Conservation (phyloP, 2,113 vertebrate species). For the Calidris pugnax region DNA sequence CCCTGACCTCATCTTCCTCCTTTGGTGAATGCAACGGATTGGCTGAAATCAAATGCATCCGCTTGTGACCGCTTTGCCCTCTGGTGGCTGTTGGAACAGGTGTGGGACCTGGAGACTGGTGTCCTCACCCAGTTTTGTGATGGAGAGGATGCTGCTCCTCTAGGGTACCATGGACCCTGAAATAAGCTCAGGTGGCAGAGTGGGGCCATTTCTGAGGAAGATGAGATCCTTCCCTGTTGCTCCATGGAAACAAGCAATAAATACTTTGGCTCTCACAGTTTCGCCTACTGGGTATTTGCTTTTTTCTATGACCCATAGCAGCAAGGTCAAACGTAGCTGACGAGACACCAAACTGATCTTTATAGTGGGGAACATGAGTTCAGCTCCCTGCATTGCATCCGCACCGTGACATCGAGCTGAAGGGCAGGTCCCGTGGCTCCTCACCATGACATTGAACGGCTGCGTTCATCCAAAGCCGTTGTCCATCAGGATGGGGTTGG, state of each 20-base stretch:
- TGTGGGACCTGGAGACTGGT: not conserved
- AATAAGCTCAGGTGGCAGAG: not conserved
- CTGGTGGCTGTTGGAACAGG: not conserved
- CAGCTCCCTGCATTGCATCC: not conserved
- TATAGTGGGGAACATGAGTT: accelerated
- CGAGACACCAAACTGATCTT: accelerated
- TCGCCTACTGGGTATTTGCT: not conserved
- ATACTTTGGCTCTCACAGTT: not conserved
- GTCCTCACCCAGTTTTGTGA: not conserved
- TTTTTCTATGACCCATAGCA: not conserved
- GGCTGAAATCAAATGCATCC: accelerated
- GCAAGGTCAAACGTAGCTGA: not conserved
- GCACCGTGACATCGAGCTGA: accelerated
- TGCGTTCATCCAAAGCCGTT: accelerated
- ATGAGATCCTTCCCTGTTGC: not conserved
- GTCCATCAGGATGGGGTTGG: accelerated
- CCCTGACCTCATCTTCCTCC: not conserved
- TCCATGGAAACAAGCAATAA: not conserved
- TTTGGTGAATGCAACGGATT: accelerated
- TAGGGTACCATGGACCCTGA: accelerated
- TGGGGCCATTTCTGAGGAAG: not conserved
- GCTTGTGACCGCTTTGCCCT: not conserved
- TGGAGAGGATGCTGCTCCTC: not conserved
- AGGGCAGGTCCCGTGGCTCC: not conserved
- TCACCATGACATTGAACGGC: accelerated